phyloP scores from a whole-genome alignment of 2,888 invertebrate species.

The Carabus problematicus region DNA sequence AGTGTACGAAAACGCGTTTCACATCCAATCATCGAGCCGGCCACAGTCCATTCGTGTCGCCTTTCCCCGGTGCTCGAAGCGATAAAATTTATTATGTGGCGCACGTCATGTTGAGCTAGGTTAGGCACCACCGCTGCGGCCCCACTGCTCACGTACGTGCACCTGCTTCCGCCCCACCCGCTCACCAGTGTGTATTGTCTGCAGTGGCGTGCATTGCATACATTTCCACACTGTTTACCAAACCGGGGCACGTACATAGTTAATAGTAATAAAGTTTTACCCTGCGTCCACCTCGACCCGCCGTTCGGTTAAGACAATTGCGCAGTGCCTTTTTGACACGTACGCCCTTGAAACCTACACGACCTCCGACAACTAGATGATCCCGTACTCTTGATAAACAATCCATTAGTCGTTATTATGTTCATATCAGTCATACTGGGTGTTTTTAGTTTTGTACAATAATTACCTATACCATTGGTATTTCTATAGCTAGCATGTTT shows the following conservation, averaged over 20 bases:
- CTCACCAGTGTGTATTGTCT: background rate
- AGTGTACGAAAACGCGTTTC: too few relatives aligned
- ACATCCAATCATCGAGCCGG: too few relatives aligned
- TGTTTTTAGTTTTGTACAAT: too few relatives aligned
- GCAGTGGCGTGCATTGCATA: conserved; percentile 4
- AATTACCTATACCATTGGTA: too few relatives aligned
- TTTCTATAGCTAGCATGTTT: too few relatives aligned
- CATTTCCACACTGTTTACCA: too few relatives aligned
- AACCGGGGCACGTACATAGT: background rate
- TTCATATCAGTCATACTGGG: too few relatives aligned
- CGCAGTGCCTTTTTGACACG: conserved; percentile 28
- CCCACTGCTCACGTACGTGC: conserved; percentile 14
- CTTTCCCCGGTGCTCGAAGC: conserved; percentile 2
- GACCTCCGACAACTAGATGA: conserved; percentile 31
- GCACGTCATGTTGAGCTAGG: conserved; percentile 39
- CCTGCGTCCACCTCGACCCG: background rate
- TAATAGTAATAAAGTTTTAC: too few relatives aligned
- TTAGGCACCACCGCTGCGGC: conserved; percentile 18
- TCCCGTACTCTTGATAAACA: background rate
- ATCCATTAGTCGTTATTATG: too few relatives aligned
- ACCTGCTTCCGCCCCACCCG: background rate
- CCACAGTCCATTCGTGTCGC: too few relatives aligned
- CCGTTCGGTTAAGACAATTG: conserved; percentile 11
- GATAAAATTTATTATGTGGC: conserved; percentile 36
- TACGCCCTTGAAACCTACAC: conserved; percentile 29